phyloP scores from a whole-genome alignment of 2,113 vertebrate species.

The Leucoraja erinaceus region DNA sequence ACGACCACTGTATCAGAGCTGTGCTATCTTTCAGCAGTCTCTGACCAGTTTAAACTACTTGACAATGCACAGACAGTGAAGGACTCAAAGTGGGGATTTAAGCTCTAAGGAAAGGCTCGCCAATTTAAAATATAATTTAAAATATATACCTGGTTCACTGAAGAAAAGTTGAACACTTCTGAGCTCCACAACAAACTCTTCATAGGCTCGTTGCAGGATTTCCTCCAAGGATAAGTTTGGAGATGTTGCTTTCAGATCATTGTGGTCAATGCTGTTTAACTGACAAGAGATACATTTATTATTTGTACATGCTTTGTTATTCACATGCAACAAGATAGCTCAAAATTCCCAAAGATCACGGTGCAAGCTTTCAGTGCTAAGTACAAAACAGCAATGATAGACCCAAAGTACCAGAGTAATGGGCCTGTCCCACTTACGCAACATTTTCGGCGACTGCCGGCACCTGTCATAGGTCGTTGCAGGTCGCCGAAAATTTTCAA shows the following conservation, averaged over 20 bases:
- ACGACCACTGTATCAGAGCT: not conserved
- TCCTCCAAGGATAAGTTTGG: slow-evolving; percentile 76
- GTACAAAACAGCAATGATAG: not conserved
- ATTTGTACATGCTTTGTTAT: not conserved
- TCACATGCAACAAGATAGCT: not conserved
- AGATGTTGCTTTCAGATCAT: slow-evolving; percentile 47
- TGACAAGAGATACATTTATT: slow-evolving; percentile 45
- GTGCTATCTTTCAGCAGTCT: not conserved
- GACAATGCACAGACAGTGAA: not conserved
- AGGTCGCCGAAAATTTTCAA: too few species aligned
- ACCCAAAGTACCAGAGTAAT: too few species aligned
- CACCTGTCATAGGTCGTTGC: too few species aligned
- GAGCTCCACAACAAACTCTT: slow-evolving; percentile 79
- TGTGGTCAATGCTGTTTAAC: slow-evolving; percentile 77
- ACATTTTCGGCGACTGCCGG: too few species aligned
- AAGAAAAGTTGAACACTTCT: slow-evolving; percentile 84
- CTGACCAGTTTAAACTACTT: not conserved
- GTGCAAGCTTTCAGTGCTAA: not conserved
- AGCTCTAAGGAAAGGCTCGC: not conserved
- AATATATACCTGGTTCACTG: slow-evolving; percentile 72
- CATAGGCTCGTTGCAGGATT: slow-evolving; percentile 94
- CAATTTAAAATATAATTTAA: slow-evolving; percentile 8
- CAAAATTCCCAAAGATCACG: not conserved
- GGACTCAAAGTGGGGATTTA: not conserved
- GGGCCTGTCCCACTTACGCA: too few species aligned